Evolutionary conservation across 2,888 invertebrate genomes (phyloP).

Genomic region (Nasonia oneida): DNA sequence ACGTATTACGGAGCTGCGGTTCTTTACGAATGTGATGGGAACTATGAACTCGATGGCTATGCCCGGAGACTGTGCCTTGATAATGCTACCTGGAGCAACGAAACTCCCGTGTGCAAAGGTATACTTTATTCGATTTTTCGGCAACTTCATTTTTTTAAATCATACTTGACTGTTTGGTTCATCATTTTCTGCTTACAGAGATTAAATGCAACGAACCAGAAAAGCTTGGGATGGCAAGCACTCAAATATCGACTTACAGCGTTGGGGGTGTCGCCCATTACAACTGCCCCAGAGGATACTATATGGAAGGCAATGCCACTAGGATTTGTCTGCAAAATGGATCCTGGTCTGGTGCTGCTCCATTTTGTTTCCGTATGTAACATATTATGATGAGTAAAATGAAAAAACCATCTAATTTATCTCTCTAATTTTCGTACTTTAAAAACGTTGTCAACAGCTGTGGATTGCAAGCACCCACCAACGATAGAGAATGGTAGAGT

Average conservation of each 20-base stretch:
- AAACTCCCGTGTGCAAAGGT: conserved; percentile 90
- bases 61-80: conserved; percentile 91
- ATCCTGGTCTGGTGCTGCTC: conserved; percentile 90
- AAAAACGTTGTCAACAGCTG: conserved; percentile 81
- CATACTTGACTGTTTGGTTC: conserved; percentile 45
- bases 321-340: conserved; percentile 88
- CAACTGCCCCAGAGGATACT: conserved; percentile 90
- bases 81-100: conserved; percentile 94
- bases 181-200: conserved; percentile 80
- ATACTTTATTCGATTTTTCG: conserved; percentile 58
- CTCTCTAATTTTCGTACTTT: neutral
- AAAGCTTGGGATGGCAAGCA: conserved; percentile 80
- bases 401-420: neutral
- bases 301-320: conserved; percentile 89
- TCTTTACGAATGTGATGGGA: conserved; percentile 90
- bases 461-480: conserved; percentile 91
- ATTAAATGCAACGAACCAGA: conserved; percentile 89
- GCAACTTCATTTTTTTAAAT: neutral
- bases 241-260: conserved; percentile 83
- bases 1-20: conserved; percentile 94
- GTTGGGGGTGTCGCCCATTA: conserved; percentile 91
- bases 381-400: neutral
- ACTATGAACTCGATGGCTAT: conserved; percentile 91
- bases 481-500: conserved; percentile 92
- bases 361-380: conserved; percentile 89